Base-by-base conservation (phyloP, 2,888 invertebrate species). In the Sialis fuliginosa region DNA sequence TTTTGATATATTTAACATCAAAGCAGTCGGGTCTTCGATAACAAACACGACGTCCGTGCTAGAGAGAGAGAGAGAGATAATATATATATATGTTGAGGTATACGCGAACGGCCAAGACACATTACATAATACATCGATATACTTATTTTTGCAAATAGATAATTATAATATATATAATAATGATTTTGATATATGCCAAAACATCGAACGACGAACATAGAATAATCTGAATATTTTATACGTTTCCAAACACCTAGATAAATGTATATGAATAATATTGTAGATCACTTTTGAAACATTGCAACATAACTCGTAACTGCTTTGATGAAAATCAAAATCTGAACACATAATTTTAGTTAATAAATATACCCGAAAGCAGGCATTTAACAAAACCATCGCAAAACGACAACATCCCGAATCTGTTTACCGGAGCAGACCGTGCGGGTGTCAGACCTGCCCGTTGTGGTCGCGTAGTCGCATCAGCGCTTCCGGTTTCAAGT, bases 81-180 rank as follows among this genome's bases (percentile, higher is more conserved):
- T 2, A 22, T 22, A 22, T 22, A 22, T 22, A 22, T 22, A 22
- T 22, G 22, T 63, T 67, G 67, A 67, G 67, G 66, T 73, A 72
- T 73, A 72, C 69, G 70, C 69, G 59, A 22, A 67, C 65, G 69
- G 68, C 59, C 60, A 64, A 64, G 64, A 66, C 63, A 65, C 64
- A 64, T 60, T 22, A 65, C 57, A 63, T 57, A 62, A 56, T 63
- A 65, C 48, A 53, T 52, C 53, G 49, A 56, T 50, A 53, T 54
- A 56, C 55, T 57, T 55, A 57, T 57, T 57, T 53, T 54, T 54
- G 55, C 54, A 55, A 54, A 55, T 54, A 54, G 53, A 52, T 53
- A 30, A 30, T 7, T 34, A 32, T 44, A 31, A 13, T 33, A 12
- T 43, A 31, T 33, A 31, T 9, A 12, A 12, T 10, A 34, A 8